These are phyloP conservation scores for Varanus salvator DNA, from an alignment of 2,113 vertebrate genomes.

Conservation along the genomic window DNA sequence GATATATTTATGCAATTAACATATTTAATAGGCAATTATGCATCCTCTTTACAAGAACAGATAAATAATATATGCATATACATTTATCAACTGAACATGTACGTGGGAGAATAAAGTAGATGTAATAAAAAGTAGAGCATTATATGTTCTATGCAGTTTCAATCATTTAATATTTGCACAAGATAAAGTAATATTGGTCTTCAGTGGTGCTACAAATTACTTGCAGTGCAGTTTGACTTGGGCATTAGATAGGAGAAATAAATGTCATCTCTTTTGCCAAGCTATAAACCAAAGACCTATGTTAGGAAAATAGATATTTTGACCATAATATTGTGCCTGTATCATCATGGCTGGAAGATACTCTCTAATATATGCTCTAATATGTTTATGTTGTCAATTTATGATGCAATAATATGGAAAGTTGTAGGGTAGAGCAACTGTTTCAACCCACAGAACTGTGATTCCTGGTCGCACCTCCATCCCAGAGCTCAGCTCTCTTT, in stretches of 20 bases:
- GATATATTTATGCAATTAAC: slow-evolving; percentile 74
- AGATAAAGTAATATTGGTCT: slow-evolving; percentile 47
- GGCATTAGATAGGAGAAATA: neutral
- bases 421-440: no score
- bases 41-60: slow-evolving; percentile 57
- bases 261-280: neutral
- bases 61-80: slow-evolving; percentile 65
- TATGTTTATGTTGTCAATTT: neutral
- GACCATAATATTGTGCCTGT: accelerated
- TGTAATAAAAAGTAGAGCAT: slow-evolving; percentile 46
- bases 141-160: slow-evolving; percentile 32
- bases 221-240: slow-evolving; percentile 27
- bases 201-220: slow-evolving; percentile 35
- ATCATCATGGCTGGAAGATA: accelerated
- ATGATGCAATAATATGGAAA: neutral
- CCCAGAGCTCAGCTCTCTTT: no score
- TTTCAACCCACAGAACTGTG: no score
- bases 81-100: slow-evolving; percentile 58
- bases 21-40: slow-evolving; percentile 68
- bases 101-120: slow-evolving; percentile 37
- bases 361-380: neutral
- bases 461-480: no score
- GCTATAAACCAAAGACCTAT: neutral
- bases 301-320: neutral
- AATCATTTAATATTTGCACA: slow-evolving; percentile 54